Conservation (phyloP, 1,140 invertebrate species). For the Aphelinus atriplicis region DNA sequence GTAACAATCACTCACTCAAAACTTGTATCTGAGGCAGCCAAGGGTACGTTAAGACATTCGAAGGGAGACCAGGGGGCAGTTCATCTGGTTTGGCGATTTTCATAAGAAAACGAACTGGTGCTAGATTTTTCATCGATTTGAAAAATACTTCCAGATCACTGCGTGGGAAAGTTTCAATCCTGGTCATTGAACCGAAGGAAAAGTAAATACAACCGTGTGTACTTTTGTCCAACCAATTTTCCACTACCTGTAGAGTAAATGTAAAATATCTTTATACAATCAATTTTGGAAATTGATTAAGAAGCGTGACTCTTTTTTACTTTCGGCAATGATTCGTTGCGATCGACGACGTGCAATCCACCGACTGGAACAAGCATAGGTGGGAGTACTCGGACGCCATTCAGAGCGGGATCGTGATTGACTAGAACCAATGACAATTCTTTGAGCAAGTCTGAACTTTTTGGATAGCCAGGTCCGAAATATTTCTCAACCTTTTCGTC, state of each 20-base stretch:
- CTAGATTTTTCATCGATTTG: slow-evolving; percentile 49
- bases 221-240: slow-evolving; percentile 74
- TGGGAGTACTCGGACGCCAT: not conserved
- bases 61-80: slow-evolving; percentile 61
- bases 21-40: slow-evolving; percentile 74
- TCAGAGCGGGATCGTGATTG: not conserved
- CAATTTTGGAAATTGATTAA: not conserved
- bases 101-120: slow-evolving; percentile 49
- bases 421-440: not conserved
- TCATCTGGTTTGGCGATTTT: slow-evolving; percentile 51
- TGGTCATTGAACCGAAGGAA: slow-evolving; percentile 76
- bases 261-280: slow-evolving; percentile 1
- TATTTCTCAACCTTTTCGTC: not conserved
- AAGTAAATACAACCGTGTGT: slow-evolving; percentile 77
- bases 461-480: slow-evolving; percentile 1
- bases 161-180: slow-evolving; percentile 68
- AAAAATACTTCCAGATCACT: slow-evolving; percentile 45
- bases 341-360: slow-evolving; percentile 1
- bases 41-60: slow-evolving; percentile 70
- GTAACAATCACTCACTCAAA: slow-evolving; percentile 42
- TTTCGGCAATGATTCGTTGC: slow-evolving; percentile 33
- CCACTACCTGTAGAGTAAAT: slow-evolving; percentile 66
- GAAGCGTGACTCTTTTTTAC: slow-evolving; percentile 39
- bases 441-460: not conserved
- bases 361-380: not conserved